These are phyloP conservation scores for Hirtodrosophila alboralis DNA, from an alignment of 2,888 invertebrate species.

Conservation along the genomic window DNA sequence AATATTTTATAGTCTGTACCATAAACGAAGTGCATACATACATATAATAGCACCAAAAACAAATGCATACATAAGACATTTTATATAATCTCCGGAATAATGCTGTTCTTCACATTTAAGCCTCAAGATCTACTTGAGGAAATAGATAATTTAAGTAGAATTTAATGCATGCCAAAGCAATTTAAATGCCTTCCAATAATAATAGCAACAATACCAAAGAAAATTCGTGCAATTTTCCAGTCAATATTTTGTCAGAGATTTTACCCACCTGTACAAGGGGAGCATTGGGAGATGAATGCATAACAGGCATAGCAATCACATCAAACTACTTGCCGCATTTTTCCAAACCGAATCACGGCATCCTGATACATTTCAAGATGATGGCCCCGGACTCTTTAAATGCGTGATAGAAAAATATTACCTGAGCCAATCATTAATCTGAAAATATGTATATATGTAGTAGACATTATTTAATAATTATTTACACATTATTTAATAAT, in stretches of 20 bases:
- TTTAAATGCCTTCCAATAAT: not conserved
- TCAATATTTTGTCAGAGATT: slow-evolving; percentile 23
- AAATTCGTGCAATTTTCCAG: slow-evolving; percentile 20
- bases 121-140: too few species aligned
- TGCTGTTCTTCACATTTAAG: too few species aligned
- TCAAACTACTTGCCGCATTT: slow-evolving; percentile 27
- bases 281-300: not conserved
- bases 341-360: slow-evolving; percentile 15
- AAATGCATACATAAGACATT: too few species aligned
- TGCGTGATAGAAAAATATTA: slow-evolving; percentile 42
- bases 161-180: slow-evolving; percentile 6
- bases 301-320: slow-evolving; percentile 12
- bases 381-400: too few species aligned
- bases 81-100: too few species aligned
- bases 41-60: slow-evolving; percentile 20
- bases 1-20: slow-evolving; percentile 24
- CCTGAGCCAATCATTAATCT: too few species aligned
- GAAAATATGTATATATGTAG: too few species aligned
- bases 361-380: slow-evolving; percentile 15
- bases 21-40: slow-evolving; percentile 30
- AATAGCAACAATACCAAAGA: slow-evolving; percentile 5
- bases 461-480: too few species aligned
- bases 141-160: too few species aligned
- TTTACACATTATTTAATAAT: too few species aligned
- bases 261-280: slow-evolving; percentile 13